Conservation (phyloP, 2,888 invertebrate species). For the Drosophila nigricruria region DNA sequence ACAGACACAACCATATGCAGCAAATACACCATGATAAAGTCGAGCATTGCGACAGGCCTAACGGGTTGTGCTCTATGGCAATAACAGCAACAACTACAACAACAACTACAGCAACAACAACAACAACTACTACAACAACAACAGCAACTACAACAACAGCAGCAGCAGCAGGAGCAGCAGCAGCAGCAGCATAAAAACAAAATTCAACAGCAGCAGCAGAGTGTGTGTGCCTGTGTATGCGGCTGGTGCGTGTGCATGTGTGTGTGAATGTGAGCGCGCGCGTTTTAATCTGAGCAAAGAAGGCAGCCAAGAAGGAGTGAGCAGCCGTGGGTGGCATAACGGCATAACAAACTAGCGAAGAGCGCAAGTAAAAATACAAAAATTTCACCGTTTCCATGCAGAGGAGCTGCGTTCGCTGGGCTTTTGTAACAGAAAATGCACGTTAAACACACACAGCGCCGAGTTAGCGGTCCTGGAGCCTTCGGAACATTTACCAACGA, state of each 20-base stretch:
- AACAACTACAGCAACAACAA: constrained; percentile 46
- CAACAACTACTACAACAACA: constrained; percentile 48
- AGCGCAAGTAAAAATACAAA: constrained; percentile 53
- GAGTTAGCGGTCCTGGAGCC: constrained; percentile 86
- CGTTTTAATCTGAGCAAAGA: constrained; percentile 4
- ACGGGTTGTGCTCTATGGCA: constrained; percentile 54
- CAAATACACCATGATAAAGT: constrained; percentile 62
- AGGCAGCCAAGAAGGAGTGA: constrained; percentile 7
- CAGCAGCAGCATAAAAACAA: constrained; percentile 39
- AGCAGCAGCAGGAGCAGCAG: constrained; percentile 47
- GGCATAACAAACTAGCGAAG: constrained; percentile 23
- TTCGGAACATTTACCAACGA: constrained; percentile 85
- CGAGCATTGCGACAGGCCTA: constrained; percentile 61
- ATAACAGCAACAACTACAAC: constrained; percentile 49
- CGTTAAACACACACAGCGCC: constrained; percentile 85
- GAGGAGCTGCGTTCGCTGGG: constrained; percentile 33
- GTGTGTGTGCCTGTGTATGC: constrained; percentile 13
- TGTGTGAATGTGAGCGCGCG: constrained; percentile 15
- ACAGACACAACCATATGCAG: constrained; percentile 39
- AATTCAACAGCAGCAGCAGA: constrained; percentile 26
- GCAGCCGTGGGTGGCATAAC: neutral
- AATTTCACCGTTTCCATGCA: constrained; percentile 58
- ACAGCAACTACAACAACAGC: constrained; percentile 50
- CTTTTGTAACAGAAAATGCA: constrained; percentile 79
- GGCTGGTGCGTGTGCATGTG: constrained; percentile 21